Evolutionary conservation across 2,797 vertebrate genomes (phyloP), one percentile per base, ranked within the genome.

Genomic region (Okamejei kenojei): DNA sequence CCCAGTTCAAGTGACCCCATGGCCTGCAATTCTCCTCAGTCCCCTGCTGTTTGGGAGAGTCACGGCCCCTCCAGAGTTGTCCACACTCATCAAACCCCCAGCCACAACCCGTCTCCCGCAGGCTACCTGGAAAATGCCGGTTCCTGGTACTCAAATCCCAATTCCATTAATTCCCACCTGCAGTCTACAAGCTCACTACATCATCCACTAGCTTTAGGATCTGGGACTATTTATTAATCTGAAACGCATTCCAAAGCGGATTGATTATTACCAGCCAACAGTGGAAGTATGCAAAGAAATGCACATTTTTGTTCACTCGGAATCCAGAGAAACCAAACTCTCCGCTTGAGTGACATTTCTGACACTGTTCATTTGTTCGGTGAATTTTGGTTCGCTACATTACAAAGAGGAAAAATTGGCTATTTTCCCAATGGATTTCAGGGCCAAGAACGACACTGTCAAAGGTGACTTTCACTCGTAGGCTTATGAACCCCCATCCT

Each of bases 371-470:
- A 98, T 97, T 98, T 73, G 71, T 73, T 73, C 98, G 98, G 98
- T 99, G 98, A 98, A 99, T 99, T 98, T 99, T 99, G 99, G 71
- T 97, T 99, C 99, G 99, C 99, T 99, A 98, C 98, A 98, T 99
- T 98, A 98, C 98, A 97, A 97, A 98, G 97, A 94, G 97, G 97
- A 95, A 96, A 45, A 96, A 95, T 97, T 97, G 97, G 97, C 96
- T 91, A 94, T 95, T 97, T 98, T 96, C 95, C 97, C 97, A 97
- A 98, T 95, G 97, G 97, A 98, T 97, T 95, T 96, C 96, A 97
- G 96, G 97, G 97, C 96, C 97, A 95, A 96, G 97, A 96, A 97
- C 97, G 97, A 97, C 96, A 97, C 97, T 97, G 94, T 97, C 96
- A 96, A 96, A 97, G 97, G 97, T 98, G 97, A 97, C 97, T 97